These are phyloP conservation scores for Bovichtus variegatus DNA, from an alignment of 2,797 vertebrate genomes.

Conservation along the genomic window DNA sequence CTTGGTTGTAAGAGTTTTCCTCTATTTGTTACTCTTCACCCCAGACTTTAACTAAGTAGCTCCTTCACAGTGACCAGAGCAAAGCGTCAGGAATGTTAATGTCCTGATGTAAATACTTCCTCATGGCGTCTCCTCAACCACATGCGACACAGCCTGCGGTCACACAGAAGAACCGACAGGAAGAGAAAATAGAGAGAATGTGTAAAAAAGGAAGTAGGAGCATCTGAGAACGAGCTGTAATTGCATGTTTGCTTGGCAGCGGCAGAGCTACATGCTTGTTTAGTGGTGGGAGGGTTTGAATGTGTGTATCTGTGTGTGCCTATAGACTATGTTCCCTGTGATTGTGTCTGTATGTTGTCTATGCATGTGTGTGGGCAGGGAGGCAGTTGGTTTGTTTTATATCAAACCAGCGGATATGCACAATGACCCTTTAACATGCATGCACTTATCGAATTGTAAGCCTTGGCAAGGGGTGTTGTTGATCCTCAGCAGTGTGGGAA, in stretches of 20 bases:
- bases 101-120: conserved; percentile 37
- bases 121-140: conserved; percentile 45
- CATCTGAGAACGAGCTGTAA: conserved; percentile 67
- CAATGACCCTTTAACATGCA: conserved; percentile 58
- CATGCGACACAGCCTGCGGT: conserved; percentile 56
- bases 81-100: conserved; percentile 68
- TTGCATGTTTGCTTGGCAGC: conserved; percentile 63
- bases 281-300: conserved; percentile 35
- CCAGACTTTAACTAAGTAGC: conserved; percentile 10
- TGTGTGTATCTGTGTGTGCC: conserved; percentile 33
- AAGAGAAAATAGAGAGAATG: conserved; percentile 50
- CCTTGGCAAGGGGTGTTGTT: conserved; percentile 17
- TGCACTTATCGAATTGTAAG: conserved; percentile 70
- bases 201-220: conserved; percentile 57
- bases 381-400: conserved; percentile 66
- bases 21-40: conserved; percentile 5
- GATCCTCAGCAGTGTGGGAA: conserved; percentile 48
- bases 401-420: conserved; percentile 62
- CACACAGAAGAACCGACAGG: conserved; percentile 41
- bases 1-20: neutral
- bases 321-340: conserved; percentile 22
- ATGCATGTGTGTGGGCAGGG: conserved; percentile 36
- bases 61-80: conserved; percentile 49
- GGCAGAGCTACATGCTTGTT: conserved; percentile 43
- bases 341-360: neutral